A percentile compares a stretch with the other conserved stretches of the same genome.
Conservation (phyloP, 2,797 vertebrate genomes). For the Sebastiscus tertius region DNA sequence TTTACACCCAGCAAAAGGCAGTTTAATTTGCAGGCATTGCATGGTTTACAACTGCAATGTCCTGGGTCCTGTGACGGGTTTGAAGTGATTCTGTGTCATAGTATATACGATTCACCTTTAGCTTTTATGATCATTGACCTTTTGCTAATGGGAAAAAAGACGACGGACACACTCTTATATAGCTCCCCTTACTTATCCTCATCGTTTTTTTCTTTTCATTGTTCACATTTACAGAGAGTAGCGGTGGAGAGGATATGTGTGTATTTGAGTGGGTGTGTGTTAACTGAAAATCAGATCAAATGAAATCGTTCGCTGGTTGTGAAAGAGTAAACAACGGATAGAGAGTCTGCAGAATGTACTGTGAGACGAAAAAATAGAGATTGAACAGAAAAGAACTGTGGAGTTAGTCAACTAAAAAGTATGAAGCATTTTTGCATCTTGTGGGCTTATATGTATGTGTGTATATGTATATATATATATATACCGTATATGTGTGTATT, state of each 20-base stretch:
- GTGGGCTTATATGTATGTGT: neutral
- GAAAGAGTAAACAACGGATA: neutral
- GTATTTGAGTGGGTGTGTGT: slow-evolving; percentile 23
- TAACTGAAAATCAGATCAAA: slow-evolving; percentile 21
- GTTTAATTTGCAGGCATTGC: neutral
- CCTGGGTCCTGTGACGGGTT: neutral
- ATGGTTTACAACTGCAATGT: neutral
- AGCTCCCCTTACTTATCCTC: neutral
- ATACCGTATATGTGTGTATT: neutral
- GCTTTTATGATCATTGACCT: neutral
- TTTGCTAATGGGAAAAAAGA: neutral
- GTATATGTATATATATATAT: too few relatives aligned
- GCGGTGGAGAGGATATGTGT: neutral
- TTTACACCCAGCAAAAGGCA: neutral
- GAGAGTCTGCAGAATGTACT: slow-evolving; percentile 7
- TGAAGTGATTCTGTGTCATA: neutral
- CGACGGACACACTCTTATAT: neutral
- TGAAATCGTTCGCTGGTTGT: neutral
- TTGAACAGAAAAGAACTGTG: neutral
- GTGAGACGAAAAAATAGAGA: neutral
- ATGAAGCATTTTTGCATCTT: slow-evolving; percentile 12
- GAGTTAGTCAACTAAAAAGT: slow-evolving; percentile 16
- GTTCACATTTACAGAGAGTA: slow-evolving; percentile 9
- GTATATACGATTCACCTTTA: neutral
- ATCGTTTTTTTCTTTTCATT: neutral